Conservation (phyloP, 1,140 invertebrate genomes). For the Monochamus saltuarius region DNA sequence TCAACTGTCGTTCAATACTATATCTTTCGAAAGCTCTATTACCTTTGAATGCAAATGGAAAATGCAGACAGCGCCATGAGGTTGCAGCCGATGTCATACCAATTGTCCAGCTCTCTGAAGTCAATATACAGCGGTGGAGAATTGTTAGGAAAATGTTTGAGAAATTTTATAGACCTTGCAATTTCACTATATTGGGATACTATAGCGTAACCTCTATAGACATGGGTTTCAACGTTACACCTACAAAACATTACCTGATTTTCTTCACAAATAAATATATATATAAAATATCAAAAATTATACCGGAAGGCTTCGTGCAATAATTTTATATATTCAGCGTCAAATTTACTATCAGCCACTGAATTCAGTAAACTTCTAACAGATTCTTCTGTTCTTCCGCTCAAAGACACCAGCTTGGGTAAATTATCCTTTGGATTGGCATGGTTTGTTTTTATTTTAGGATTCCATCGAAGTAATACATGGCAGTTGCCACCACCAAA, state of each 20-base stretch:
- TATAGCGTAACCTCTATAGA: constrained; percentile 62
- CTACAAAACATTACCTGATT: constrained; percentile 37
- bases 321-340: constrained; percentile 59
- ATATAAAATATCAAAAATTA: no score
- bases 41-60: constrained; percentile 68
- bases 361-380: constrained; percentile 68
- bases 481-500: constrained; percentile 69
- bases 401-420: constrained; percentile 64
- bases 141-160: constrained; percentile 60
- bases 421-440: constrained; percentile 55
- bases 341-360: constrained; percentile 59
- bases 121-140: constrained; percentile 80
- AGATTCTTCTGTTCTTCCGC: constrained; percentile 67
- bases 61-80: constrained; percentile 70
- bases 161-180: constrained; percentile 56
- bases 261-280: no score
- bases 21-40: no score
- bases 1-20: no score
- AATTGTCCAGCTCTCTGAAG: constrained; percentile 92
- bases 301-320: constrained; percentile 51
- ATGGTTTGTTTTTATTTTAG: constrained; percentile 57
- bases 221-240: constrained; percentile 58
- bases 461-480: constrained; percentile 61
- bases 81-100: constrained; percentile 70
- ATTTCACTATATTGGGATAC: constrained; percentile 54